Base-by-base conservation (phyloP, 1,140 invertebrate species). In the Megalonaias nervosa region DNA sequence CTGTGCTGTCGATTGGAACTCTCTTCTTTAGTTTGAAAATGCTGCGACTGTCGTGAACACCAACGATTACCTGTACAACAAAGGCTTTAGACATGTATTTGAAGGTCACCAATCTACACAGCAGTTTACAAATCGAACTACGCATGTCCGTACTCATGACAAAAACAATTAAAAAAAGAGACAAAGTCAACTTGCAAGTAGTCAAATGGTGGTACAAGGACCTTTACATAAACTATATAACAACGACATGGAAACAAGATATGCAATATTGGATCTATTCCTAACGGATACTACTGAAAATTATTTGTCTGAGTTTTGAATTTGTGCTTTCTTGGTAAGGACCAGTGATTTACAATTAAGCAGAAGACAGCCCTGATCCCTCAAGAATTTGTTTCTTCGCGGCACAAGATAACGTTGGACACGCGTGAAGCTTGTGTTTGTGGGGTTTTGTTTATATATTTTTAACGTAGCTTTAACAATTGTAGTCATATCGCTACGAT, bases 1-100 rank as follows among this genome's bases (percentile, higher is more conserved):
- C 75, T 6, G 87, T 89, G 67, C 85, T 86, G 75, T 89, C 88
- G 9, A 89, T 85, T 0, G 88, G 88, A 5, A 89, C 85, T 74
- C 81, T 81, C 57, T 86, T 86, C 77, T 89, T 89, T 15, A 89
- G 70, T 79, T 84, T 82, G 71, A 85, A 87, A 65, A 86, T 86
- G 69, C 87, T 89, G 66, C 86, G 75, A 69, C 85, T 87, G 85
- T 89, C 87, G 67, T 89, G 87, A 13, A 89, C 86, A 26, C 88
- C 87, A 17, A 88, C 85, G 15, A 89, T 82, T 12, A 88, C 86
- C 87, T 89, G 74, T 17, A 65, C 56, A 38, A 73, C 67, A n/a
- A 64, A 19, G 66, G 59, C 11, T 15, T 55, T 62, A 15, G 62
- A 38, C 58, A 57, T 57, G 23, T 57, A 21, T 70, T 26, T 56